A percentile compares a stretch with the other conserved stretches of the same genome.
phyloP scores from a whole-genome alignment of 2,797 vertebrate species.

The Coregonus suidteri region DNA sequence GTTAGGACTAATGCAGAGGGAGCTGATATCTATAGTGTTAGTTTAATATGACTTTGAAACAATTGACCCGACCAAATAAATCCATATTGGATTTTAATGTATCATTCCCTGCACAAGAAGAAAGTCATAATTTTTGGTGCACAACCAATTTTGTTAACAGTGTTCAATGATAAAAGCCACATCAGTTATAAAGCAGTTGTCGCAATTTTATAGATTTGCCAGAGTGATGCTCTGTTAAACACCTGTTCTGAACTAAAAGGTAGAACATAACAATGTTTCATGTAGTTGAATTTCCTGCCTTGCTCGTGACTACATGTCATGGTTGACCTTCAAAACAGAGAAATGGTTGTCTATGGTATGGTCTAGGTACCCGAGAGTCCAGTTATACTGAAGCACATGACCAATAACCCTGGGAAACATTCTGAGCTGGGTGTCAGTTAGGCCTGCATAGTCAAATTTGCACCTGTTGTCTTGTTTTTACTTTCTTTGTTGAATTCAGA shows the following conservation, averaged over 20 bases:
- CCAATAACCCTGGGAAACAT: constrained; percentile 7
- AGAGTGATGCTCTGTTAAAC: constrained; percentile 1
- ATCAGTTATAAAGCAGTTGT: not conserved
- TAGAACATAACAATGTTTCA: not conserved
- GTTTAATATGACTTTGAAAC: constrained; percentile 14
- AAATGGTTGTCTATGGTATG: not conserved
- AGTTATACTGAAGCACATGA: constrained; percentile 22
- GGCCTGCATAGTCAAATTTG: constrained; percentile 55
- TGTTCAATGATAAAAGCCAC: not conserved
- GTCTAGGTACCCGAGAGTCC: not conserved
- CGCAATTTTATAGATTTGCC: not conserved
- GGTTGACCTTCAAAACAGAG: not conserved
- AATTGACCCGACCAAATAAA: constrained; percentile 7
- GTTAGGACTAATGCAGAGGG: not conserved
- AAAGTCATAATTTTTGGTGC: constrained; percentile 1
- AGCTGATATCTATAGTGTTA: constrained; percentile 2
- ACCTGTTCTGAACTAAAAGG: not conserved
- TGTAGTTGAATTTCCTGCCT: not conserved
- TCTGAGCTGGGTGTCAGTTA: constrained; percentile 26
- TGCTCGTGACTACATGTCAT: not conserved
- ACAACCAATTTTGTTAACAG: not conserved
- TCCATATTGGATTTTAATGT: constrained; percentile 11
- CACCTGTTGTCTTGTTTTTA: constrained; percentile 79
- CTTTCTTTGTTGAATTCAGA: constrained; percentile 74
- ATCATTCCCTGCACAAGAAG: constrained; percentile 2